Evolutionary conservation across 1,140 invertebrate genomes (phyloP), one percentile per base, ranked within the genome.

Genomic region (Lamellibrachia luymesi): DNA sequence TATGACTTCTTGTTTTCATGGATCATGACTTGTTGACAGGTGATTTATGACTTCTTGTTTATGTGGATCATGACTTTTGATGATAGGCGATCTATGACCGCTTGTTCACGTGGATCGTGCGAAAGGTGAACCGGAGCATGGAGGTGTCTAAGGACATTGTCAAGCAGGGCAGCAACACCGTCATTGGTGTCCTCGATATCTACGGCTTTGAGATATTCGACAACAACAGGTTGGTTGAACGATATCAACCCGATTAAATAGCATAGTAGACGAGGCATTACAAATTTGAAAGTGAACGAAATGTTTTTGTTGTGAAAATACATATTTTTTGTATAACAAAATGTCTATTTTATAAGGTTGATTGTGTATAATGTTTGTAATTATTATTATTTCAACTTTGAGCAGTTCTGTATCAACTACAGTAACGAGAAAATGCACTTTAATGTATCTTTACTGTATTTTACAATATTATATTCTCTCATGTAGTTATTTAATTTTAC

Each of bases 161-260:
- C 91, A 50, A 27, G 38, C 27, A 94, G 91, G 92, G 91, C 90
- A 95, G 94, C 94, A 95, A 94, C 94, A 97, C 97, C 56, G 97
- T 98, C 0, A 99, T 99, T 94, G 98, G 99, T 38, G 98, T 99
- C 2, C 96, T 99, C 50, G 99, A 99, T 95, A 99, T 99, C 95
- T 99, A 99, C 96, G 99, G 99, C 25, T 99, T 99, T 97, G 99
- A 99, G 97, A 99, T 99, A 94, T 99, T 99, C 96, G 98, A 99
- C 93, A 97, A 97, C 8, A 99, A 99, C 96, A 98, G 96, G 97
- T 98, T 22, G 64, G 64, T 80, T 80, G 94, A 93, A 25, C 96
- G 96, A 94, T 92, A 92, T 93, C 25, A 13, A 38, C 52, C 64
- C 1, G 64, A 17, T 22, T 80, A 22, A 80, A 80, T 80, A 38